A percentile compares a stretch with the other conserved stretches of the same genome.
Conservation (phyloP, 2,888 invertebrate genomes). For the Leuctra nigra region DNA sequence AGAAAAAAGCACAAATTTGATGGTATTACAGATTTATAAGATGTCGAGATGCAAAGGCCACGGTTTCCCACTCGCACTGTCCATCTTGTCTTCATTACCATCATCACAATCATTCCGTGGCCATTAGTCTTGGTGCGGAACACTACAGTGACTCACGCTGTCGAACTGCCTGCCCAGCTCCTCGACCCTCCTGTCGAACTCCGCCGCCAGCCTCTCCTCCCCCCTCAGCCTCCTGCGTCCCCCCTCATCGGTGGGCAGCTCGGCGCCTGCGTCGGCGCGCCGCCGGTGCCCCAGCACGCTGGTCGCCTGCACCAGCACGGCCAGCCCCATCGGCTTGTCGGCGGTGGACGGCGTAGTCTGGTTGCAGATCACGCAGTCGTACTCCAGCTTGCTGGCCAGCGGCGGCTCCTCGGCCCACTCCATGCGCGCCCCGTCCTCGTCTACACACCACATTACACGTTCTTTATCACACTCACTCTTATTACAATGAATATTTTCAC, state of each 20-base stretch:
- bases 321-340: constrained; percentile 79
- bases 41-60: too few relatives aligned
- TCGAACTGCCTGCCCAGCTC: constrained; percentile 71
- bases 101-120: too few relatives aligned
- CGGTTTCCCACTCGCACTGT: too few relatives aligned
- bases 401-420: constrained; percentile 49
- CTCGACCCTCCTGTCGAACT: constrained; percentile 70
- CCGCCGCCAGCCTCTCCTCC: constrained; percentile 49
- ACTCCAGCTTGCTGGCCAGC: constrained; percentile 55
- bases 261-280: constrained; percentile 49
- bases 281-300: constrained; percentile 79
- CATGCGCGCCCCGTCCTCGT: constrained; percentile 45
- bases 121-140: too few relatives aligned
- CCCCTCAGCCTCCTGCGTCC: constrained; percentile 44
- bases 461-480: too few relatives aligned
- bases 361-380: constrained; percentile 94
- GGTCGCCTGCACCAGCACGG: constrained; percentile 80
- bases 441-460: constrained; percentile 33
- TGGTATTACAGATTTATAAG: too few relatives aligned
- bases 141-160: constrained; percentile 50
- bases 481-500: too few relatives aligned
- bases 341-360: constrained; percentile 80
- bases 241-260: constrained; percentile 56
- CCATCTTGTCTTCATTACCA: too few relatives aligned
- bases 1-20: too few relatives aligned